A percentile compares a stretch with the other conserved stretches of the same genome.
phyloP scores from a whole-genome alignment of 2,888 invertebrate species.

The Cosmia trapezina region DNA sequence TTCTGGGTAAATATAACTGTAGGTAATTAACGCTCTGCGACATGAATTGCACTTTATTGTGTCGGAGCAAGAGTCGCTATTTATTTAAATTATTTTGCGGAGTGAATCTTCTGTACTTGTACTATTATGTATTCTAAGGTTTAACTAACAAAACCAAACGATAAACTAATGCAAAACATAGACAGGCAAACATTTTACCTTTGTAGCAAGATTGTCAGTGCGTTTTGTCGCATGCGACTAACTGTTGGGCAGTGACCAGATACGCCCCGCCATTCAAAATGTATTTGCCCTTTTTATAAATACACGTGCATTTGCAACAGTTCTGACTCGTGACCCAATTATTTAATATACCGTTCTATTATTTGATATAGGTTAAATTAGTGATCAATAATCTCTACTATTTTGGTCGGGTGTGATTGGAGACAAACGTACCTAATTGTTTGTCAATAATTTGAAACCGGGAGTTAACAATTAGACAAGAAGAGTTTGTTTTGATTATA shows the following conservation, averaged over 20 bases:
- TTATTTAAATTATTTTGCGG: no score
- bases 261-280: slow-evolving; percentile 66
- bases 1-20: no score
- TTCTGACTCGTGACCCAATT: slow-evolving; percentile 52
- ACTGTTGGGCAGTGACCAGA: slow-evolving; percentile 65
- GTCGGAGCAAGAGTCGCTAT: no score
- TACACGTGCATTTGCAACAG: slow-evolving; percentile 30
- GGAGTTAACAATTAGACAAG: neutral
- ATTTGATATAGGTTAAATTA: slow-evolving; percentile 9
- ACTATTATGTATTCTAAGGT: no score
- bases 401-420: neutral
- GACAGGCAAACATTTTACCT: slow-evolving; percentile 18
- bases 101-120: no score
- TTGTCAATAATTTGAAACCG: neutral
- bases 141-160: slow-evolving; percentile 8
- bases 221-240: slow-evolving; percentile 72
- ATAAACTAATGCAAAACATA: neutral
- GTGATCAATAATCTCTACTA: neutral
- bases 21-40: no score
- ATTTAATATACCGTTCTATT: slow-evolving; percentile 15
- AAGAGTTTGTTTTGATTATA: neutral
- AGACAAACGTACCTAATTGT: neutral
- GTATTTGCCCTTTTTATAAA: slow-evolving; percentile 62
- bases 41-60: no score
- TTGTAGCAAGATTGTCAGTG: slow-evolving; percentile 62